These are phyloP conservation scores for Macquaria australasica DNA, from an alignment of 2,113 vertebrate genomes.

Conservation along the genomic window DNA sequence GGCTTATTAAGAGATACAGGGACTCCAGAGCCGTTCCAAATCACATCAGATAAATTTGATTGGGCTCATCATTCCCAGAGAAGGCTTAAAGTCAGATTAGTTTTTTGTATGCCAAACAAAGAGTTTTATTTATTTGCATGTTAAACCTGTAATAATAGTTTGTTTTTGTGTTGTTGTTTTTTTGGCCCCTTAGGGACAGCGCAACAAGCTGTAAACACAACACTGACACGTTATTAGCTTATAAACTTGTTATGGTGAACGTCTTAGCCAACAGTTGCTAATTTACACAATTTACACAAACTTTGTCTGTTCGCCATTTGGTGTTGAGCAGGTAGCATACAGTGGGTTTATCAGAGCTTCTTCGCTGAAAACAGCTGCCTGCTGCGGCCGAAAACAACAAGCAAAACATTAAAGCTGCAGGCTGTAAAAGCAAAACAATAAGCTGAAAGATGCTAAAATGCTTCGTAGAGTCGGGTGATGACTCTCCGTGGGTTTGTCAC, in stretches of 20 bases:
- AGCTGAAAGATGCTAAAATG: background rate
- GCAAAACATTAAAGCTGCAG: background rate
- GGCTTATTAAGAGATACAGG: conserved; percentile 42
- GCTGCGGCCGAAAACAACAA: background rate
- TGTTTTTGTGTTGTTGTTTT: background rate
- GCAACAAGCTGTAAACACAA: background rate
- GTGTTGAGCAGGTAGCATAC: background rate
- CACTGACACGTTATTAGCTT: background rate
- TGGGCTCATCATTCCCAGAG: conserved; percentile 13
- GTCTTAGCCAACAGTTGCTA: background rate
- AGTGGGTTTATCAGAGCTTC: background rate
- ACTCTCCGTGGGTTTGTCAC: background rate
- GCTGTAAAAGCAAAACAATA: background rate
- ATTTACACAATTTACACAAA: background rate
- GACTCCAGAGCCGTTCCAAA: conserved; percentile 7
- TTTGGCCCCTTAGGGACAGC: background rate
- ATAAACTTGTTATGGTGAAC: background rate
- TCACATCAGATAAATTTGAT: conserved; percentile 41
- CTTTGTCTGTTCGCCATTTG: background rate
- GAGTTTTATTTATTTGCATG: background rate
- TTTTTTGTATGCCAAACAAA: conserved; percentile 22
- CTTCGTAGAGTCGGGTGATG: background rate
- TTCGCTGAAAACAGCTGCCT: background rate
- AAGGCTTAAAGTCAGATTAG: background rate
- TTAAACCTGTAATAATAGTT: background rate